Evolutionary conservation across 2,113 vertebrate species (phyloP), one percentile per base, ranked within the genome.

Genomic region (Antennarius striatus): DNA sequence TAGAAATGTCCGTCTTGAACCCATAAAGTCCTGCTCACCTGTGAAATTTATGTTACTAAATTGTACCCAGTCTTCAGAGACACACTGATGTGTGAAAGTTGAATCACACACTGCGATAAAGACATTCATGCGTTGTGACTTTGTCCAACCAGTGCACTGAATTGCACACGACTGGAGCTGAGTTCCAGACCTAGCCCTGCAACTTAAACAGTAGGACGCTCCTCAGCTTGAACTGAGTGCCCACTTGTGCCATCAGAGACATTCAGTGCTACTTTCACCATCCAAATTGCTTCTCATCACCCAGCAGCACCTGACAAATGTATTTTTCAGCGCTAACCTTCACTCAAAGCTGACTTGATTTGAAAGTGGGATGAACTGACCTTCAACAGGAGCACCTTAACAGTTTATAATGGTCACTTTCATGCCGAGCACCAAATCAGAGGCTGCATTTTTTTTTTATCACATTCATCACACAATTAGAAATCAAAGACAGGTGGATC

Each of bases 91-190:
- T 47, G 10, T 53, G 39, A 68, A 61, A 70, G 64, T 49, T 63
- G 50, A 14, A 65, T 15, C 5, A 42, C 55, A 39, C 46, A 65
- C 29, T 46, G 56, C 22, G n/a, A 32, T 3, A 63, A 67, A 68
- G 50, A 82, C 85, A 77, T 86, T 82, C 46, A 63, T 61, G 75
- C 45, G 63, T 36, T 55, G 53, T 2, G 52, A 71, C 60, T 74
- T 17, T 8, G 64, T 63, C 47, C 48, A n/a, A 66, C 47, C 57
- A 60, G 49, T 45, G 43, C 53, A 54, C 47, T 16, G 55, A 81
- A 14, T 42, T n/a, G 47, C 78, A 84, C 71, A 7, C 29, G 9
- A 30, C 73, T 71, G 16, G 13, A 50, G 56, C 73, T 74, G 42
- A 61, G 14, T 72, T 83, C 84, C 55, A 68, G 55, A 76, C n/a